phyloP scores from a whole-genome alignment of 2,797 vertebrate genomes.

The Periparus ater region DNA sequence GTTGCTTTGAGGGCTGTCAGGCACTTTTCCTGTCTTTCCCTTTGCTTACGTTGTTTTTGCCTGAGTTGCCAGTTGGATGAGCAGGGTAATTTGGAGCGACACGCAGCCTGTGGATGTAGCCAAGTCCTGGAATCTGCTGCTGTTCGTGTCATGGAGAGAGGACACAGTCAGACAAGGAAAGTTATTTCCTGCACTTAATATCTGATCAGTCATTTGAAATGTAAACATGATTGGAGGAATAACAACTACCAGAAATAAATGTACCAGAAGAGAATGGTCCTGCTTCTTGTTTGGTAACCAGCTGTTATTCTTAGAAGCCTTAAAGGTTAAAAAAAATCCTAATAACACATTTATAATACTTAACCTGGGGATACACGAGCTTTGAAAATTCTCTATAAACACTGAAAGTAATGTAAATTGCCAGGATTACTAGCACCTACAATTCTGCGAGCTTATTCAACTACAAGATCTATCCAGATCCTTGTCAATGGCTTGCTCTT shows the following conservation, averaged over 20 bases:
- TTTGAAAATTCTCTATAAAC: neutral
- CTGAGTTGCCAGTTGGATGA: neutral
- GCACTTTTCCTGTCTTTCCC: neutral
- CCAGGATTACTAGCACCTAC: neutral
- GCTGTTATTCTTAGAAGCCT: neutral
- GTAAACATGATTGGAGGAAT: neutral
- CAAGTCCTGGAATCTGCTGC: constrained; percentile 4
- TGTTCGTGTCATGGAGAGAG: neutral
- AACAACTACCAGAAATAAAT: neutral
- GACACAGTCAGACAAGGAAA: neutral
- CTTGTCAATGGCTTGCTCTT: neutral
- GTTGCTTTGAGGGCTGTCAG: neutral
- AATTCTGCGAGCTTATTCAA: neutral
- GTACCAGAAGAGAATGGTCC: neutral
- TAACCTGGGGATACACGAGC: neutral
- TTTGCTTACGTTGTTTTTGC: neutral
- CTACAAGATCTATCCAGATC: neutral
- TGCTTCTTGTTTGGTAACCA: neutral
- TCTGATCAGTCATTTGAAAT: constrained; percentile 23
- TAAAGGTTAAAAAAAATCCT: neutral
- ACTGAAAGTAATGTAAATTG: neutral
- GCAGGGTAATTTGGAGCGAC: neutral
- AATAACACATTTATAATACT: neutral
- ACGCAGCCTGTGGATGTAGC: neutral
- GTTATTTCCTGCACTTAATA: constrained; percentile 43